Percentiles rank a stretch among this genome's conserved stretches.
Conservation (phyloP, 2,797 vertebrate genomes). For the Smutsia gigantea region DNA sequence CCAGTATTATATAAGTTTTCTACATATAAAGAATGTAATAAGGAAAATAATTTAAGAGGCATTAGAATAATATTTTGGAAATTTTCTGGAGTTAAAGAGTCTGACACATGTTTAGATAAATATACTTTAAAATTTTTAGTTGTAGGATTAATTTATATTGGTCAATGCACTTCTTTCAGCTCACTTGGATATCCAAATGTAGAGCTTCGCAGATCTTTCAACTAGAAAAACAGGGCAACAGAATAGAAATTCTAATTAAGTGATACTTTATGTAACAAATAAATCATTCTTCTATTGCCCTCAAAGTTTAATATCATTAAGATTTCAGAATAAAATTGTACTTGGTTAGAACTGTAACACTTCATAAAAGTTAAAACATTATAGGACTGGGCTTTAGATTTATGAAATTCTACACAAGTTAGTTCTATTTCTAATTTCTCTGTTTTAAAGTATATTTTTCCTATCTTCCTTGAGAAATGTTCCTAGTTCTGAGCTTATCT, state of each 20-base stretch:
- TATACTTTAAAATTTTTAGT: slow-evolving; percentile 24
- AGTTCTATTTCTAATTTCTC: not conserved
- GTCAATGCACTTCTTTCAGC: not conserved
- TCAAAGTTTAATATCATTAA: slow-evolving; percentile 12
- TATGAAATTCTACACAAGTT: not conserved
- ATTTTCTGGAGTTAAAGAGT: not conserved
- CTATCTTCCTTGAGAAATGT: not conserved
- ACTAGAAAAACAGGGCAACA: slow-evolving; percentile 25
- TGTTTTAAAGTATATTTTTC: not conserved
- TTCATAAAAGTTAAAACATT: slow-evolving; percentile 52
- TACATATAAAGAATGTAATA: not conserved
- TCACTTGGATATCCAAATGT: not conserved
- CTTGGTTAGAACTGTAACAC: not conserved
- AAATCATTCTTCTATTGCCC: not conserved
- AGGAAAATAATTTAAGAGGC: slow-evolving; percentile 38
- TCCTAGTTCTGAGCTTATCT: not conserved
- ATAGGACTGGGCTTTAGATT: slow-evolving; percentile 32
- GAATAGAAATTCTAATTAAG: slow-evolving; percentile 44
- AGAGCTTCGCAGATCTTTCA: slow-evolving; percentile 11
- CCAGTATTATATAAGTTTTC: slow-evolving; percentile 15
- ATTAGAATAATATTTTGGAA: slow-evolving; percentile 46
- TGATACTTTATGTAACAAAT: slow-evolving; percentile 21
- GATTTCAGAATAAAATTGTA: slow-evolving; percentile 27
- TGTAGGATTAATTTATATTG: not conserved
- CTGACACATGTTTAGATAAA: not conserved